Conservation (phyloP, 2,113 vertebrate genomes). For the Pterocles gutturalis region DNA sequence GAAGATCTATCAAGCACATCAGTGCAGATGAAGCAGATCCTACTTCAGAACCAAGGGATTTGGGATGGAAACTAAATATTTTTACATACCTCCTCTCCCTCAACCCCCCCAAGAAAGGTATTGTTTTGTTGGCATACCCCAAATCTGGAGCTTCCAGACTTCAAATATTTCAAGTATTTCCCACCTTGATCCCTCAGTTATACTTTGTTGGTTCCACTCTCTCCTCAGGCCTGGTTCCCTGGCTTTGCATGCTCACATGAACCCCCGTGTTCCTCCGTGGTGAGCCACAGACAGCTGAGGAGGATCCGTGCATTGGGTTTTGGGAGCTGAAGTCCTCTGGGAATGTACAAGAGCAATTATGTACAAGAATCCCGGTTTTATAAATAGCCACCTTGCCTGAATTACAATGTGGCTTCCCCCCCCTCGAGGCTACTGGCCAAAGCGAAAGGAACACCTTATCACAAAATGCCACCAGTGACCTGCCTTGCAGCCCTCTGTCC, state of each 20-base stretch:
- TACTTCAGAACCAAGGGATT: background rate
- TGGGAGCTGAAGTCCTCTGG: background rate
- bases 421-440: rapidly evolving
- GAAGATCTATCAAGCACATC: background rate
- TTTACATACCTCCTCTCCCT: background rate
- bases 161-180: background rate
- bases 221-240: background rate
- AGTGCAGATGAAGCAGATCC: background rate
- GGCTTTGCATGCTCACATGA: background rate
- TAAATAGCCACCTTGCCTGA: background rate
- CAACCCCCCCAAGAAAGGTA: rapidly evolving
- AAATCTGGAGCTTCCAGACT: background rate
- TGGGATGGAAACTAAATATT: background rate
- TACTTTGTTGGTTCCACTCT: background rate
- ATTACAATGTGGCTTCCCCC: background rate
- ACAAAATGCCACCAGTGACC: background rate
- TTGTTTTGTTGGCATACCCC: background rate
- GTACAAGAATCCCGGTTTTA: background rate
- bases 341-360: background rate
- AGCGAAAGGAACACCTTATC: background rate
- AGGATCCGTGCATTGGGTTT: background rate
- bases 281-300: background rate
- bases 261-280: background rate
- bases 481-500: background rate
- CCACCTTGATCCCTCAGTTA: background rate